Percentiles rank a stretch among this genome's conserved stretches.
These are phyloP conservation scores for Adrianichthys oophorus DNA, from an alignment of 2,797 vertebrate genomes.

Conservation along the genomic window DNA sequence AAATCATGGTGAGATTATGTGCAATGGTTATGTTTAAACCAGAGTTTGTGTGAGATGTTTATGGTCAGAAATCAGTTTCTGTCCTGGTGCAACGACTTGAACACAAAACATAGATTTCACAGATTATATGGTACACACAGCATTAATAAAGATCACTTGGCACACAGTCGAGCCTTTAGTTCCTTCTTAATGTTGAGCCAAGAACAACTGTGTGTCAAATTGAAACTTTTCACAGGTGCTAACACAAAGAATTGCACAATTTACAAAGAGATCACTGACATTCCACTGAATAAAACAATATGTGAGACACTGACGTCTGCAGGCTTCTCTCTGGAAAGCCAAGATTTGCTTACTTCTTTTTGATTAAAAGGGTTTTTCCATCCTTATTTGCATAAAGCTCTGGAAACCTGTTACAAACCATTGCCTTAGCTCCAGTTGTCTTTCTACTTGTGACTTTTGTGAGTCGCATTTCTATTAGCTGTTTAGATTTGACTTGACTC, in stretches of 20 bases:
- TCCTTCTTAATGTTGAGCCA: slow-evolving; percentile 36
- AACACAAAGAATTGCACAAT: slow-evolving; percentile 64
- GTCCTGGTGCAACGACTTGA: slow-evolving; percentile 21
- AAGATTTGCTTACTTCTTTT: too few relatives aligned
- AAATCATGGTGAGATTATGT: slow-evolving; percentile 25
- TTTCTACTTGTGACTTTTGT: too few relatives aligned
- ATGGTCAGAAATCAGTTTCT: slow-evolving; percentile 15
- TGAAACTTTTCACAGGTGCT: slow-evolving; percentile 58
- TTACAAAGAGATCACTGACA: too few relatives aligned
- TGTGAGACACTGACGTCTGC: too few relatives aligned
- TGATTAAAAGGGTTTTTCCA: too few relatives aligned
- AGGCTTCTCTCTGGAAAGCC: too few relatives aligned
- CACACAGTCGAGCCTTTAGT: slow-evolving; percentile 39
- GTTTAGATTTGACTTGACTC: too few relatives aligned
- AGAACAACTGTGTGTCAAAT: slow-evolving; percentile 27
- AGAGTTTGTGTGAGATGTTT: slow-evolving; percentile 34
- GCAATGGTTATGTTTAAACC: slow-evolving; percentile 19
- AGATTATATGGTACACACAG: slow-evolving; percentile 48
- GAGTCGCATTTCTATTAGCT: too few relatives aligned
- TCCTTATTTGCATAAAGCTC: too few relatives aligned
- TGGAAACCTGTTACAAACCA: too few relatives aligned
- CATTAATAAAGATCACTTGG: slow-evolving; percentile 8
- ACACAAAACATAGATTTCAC: slow-evolving; percentile 51
- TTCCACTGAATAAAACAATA: too few relatives aligned
- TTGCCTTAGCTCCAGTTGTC: too few relatives aligned